Conservation (phyloP, 2,888 invertebrate species). For the Brenthis ino region DNA sequence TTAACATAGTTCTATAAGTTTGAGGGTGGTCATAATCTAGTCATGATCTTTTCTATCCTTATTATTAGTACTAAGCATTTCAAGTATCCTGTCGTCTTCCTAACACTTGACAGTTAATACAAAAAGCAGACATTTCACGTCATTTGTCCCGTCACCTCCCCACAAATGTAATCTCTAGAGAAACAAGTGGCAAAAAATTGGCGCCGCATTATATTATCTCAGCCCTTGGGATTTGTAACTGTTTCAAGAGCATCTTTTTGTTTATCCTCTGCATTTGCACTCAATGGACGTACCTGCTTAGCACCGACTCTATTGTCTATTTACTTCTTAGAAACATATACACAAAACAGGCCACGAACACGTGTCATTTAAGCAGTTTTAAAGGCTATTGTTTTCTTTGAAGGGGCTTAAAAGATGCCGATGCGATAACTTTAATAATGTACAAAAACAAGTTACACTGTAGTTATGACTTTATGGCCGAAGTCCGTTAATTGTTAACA, state of each 20-base stretch:
- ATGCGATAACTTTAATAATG: constrained; percentile 40
- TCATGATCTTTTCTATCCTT: no score
- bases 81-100: constrained; percentile 47
- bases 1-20: no score
- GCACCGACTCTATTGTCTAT: constrained; percentile 51
- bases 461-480: constrained; percentile 39
- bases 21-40: no score
- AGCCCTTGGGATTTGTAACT: constrained; percentile 58
- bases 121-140: constrained; percentile 76
- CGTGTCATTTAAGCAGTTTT: constrained; percentile 51
- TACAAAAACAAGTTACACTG: constrained; percentile 39
- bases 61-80: constrained; percentile 33
- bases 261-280: constrained; percentile 57
- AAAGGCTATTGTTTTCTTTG: constrained; percentile 49
- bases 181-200: constrained; percentile 66
- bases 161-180: constrained; percentile 54
- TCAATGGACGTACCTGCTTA: constrained; percentile 64
- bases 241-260: constrained; percentile 61
- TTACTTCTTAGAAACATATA: constrained; percentile 56
- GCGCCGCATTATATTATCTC: constrained; percentile 67
- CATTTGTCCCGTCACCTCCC: constrained; percentile 75
- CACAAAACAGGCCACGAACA: constrained; percentile 51
- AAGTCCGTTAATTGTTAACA: constrained; percentile 31
- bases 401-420: constrained; percentile 49
- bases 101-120: constrained; percentile 60